phyloP scores from a whole-genome alignment of 2,888 invertebrate genomes.

The Nipponacmea schrenckii region DNA sequence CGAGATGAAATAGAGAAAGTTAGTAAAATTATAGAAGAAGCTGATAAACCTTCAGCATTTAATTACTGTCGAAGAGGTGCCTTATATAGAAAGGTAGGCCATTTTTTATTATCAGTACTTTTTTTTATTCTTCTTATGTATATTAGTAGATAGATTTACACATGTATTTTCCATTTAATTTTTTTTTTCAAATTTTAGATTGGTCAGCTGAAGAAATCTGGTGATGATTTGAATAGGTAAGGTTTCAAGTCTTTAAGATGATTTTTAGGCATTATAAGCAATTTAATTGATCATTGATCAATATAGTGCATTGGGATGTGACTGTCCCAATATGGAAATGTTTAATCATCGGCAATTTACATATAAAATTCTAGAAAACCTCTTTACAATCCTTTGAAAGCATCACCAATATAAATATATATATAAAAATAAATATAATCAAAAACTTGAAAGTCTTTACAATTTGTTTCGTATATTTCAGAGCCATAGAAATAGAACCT shows the following conservation, averaged over 20 bases:
- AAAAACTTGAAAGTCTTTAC: no score
- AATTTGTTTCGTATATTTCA: slow-evolving; percentile 30
- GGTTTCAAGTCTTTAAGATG: slow-evolving; percentile 14
- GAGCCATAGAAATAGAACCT: slow-evolving; percentile 63
- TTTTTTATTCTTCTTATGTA: background rate
- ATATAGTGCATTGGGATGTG: no score
- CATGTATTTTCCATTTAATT: background rate
- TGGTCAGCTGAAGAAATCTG: slow-evolving; percentile 55
- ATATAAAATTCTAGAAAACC: no score
- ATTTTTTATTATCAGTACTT: background rate
- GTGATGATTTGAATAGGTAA: slow-evolving; percentile 52
- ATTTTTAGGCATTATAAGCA: no score
- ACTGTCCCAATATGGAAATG: no score
- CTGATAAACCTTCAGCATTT: slow-evolving; percentile 58
- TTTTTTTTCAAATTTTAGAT: slow-evolving; percentile 42
- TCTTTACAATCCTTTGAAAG: no score
- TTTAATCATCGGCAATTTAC: no score
- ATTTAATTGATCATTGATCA: no score
- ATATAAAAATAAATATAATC: no score
- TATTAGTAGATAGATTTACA: background rate
- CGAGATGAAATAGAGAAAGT: slow-evolving; percentile 59
- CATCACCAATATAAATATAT: no score
- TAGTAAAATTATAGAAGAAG: slow-evolving; percentile 46
- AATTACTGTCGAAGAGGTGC: slow-evolving; percentile 64
- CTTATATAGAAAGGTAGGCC: slow-evolving; percentile 60